Evolutionary conservation across 2,888 invertebrate genomes (phyloP), one percentile per base, ranked within the genome.

Genomic region (Mythimna pallens): DNA sequence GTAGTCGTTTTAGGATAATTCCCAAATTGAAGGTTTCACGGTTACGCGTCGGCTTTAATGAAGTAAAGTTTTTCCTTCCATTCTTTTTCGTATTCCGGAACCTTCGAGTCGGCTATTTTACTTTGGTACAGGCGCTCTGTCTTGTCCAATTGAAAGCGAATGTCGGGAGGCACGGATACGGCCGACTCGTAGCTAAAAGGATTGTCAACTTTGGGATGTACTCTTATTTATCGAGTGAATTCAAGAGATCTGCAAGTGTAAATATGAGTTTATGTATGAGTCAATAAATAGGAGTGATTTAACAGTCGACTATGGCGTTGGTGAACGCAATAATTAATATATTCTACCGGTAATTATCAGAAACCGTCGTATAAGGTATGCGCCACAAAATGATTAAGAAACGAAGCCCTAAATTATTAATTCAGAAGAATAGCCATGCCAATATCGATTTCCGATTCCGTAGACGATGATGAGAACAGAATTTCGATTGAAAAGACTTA

Each of bases 1-100:
- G 89, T 83, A 91, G 91, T 89, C 92, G 93, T 92, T 94, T 93
- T 89, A 89, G 91, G 91, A 92, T 93, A 92, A 93, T 93, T 93
- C 93, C 89, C 92, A 92, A 94, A 93, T 93, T 92, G 92, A 90
- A 93, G 92, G 92, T 92, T 92, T 91, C 89, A 89, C 88, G 88
- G 92, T 90, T 90, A 88, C 90, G 89, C 88, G 85, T 88, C 83
- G 88, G 82, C 85, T 89, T 90, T 92, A 93, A 93, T 90, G 92
- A 92, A 92, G 90, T 89, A 88, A 90, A 91, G 87, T 91, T 91
- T 89, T 89, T 88, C 77, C 80, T 84, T 78, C 82, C 59, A 76
- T 78, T 83, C 82, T 84, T 79, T 82, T 75, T 77, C 78, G 78
- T 84, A 80, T 83, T 82, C 73, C 64, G 80, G 59, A 79, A 75